phyloP scores from a whole-genome alignment of 2,113 vertebrate species.

The Mormyrus iriodes region DNA sequence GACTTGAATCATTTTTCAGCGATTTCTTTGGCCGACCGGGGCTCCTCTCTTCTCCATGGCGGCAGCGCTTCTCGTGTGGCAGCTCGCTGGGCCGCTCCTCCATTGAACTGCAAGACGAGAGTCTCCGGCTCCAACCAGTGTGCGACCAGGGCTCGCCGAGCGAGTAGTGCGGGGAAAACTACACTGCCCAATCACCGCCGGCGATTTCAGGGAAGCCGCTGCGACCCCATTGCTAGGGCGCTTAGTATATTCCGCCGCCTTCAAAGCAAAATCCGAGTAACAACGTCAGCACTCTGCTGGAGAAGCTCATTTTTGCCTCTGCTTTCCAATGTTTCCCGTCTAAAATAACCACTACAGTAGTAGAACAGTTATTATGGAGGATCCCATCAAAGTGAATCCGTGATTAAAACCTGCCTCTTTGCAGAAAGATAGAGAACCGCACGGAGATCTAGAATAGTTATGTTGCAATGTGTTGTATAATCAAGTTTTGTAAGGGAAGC shows the following conservation, averaged over 20 bases:
- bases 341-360: not conserved
- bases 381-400: not conserved
- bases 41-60: constrained; percentile 49
- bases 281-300: constrained; percentile 20
- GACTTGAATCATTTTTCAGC: constrained; percentile 60
- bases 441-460: not conserved
- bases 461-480: not conserved
- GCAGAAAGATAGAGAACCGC: not conserved
- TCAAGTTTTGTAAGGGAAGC: constrained; percentile 1
- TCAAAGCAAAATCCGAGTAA: not conserved
- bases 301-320: not conserved
- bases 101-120: constrained; percentile 34
- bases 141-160: constrained; percentile 30
- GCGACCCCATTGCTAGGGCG: constrained; percentile 20
- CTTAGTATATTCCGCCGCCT: constrained; percentile 21
- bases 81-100: constrained; percentile 55
- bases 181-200: constrained; percentile 33
- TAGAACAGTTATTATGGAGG: not conserved
- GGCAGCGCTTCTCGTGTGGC: constrained; percentile 55
- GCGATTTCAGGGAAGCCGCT: constrained; percentile 34
- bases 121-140: constrained; percentile 28
- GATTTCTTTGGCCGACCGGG: constrained; percentile 36
- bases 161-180: constrained; percentile 23
- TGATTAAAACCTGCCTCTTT: not conserved
- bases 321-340: not conserved